Percentiles rank a stretch among this genome's conserved stretches.
These are phyloP conservation scores for Phrynosoma blainvillii DNA, from an alignment of 2,113 vertebrate species.

Conservation along the genomic window DNA sequence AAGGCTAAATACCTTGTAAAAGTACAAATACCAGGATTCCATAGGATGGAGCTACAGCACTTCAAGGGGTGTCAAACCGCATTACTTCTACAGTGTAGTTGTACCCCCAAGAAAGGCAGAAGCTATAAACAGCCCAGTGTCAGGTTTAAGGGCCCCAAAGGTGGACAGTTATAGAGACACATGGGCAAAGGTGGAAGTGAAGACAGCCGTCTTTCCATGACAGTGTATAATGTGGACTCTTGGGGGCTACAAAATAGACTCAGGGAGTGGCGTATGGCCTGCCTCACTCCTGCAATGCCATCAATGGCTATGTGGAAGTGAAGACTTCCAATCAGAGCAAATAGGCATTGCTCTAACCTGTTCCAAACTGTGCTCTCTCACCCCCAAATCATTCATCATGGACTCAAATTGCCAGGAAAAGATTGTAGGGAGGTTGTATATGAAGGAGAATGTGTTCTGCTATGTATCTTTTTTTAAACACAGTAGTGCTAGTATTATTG, in stretches of 20 bases:
- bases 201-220: neutral
- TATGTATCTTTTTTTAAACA: neutral
- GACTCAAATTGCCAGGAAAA: neutral
- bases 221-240: no score
- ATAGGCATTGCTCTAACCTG: neutral
- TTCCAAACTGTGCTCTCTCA: no score
- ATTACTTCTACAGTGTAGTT: no score
- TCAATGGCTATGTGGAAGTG: neutral
- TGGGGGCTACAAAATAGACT: no score
- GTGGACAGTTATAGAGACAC: neutral
- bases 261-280: no score
- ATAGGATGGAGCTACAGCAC: no score
- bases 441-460: neutral
- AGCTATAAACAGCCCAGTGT: neutral
- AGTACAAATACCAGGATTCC: no score
- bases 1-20: no score
- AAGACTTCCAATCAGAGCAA: neutral
- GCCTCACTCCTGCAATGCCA: no score
- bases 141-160: neutral
- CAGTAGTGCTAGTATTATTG: neutral
- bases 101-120: neutral
- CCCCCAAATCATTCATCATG: neutral
- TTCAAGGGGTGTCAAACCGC: no score
- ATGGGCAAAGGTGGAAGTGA: neutral
- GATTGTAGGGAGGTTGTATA: neutral